phyloP scores from a whole-genome alignment of 2,797 vertebrate genomes.

The Microctenopoma lineatum region DNA sequence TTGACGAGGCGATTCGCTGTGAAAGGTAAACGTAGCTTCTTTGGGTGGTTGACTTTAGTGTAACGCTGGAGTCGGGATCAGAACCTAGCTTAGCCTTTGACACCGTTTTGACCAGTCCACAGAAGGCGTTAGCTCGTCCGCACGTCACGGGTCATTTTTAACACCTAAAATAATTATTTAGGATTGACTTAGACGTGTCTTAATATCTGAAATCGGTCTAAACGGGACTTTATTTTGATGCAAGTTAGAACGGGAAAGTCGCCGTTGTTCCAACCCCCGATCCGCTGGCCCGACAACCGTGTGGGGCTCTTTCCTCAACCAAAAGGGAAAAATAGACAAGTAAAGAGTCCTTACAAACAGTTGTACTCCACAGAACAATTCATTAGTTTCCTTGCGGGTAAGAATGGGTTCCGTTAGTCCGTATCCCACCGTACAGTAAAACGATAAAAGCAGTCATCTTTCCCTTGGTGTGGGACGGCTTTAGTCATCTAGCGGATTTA shows the following conservation, averaged over 20 bases:
- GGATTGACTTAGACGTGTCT: not conserved
- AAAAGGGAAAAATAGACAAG: constrained; percentile 34
- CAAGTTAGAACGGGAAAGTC: constrained; percentile 46
- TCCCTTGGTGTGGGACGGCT: constrained; percentile 49
- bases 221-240: constrained; percentile 22
- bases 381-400: not conserved
- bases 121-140: constrained; percentile 19
- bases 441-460: constrained; percentile 40
- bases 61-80: constrained; percentile 9
- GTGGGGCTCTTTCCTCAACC: constrained; percentile 45
- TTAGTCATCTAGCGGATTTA: constrained; percentile 81
- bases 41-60: not conserved
- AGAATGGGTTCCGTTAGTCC: not conserved
- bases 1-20: constrained; percentile 29
- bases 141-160: constrained; percentile 31
- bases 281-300: constrained; percentile 62
- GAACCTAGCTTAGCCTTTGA: constrained; percentile 72
- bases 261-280: constrained; percentile 69
- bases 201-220: constrained; percentile 1
- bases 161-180: constrained; percentile 5
- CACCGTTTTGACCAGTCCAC: constrained; percentile 43
- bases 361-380: constrained; percentile 29
- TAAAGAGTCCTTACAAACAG: constrained; percentile 24
- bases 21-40: not conserved
- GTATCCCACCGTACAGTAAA: constrained; percentile 5